Evolutionary conservation across 2,797 vertebrate genomes (phyloP).

Genomic region (Acomys russatus): DNA sequence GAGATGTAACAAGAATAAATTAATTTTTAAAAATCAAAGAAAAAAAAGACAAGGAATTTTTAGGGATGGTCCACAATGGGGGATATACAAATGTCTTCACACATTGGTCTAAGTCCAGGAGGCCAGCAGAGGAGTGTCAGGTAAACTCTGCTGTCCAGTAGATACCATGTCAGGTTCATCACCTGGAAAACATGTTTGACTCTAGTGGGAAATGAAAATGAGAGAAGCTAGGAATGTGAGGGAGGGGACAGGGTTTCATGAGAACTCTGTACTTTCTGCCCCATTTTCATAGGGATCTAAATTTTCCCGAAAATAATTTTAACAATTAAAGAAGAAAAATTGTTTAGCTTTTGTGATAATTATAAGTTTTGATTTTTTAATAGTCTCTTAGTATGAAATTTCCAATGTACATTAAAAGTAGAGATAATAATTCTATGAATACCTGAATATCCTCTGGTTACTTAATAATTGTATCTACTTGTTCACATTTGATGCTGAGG

Average conservation of each 20-base stretch:
- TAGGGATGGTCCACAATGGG: not conserved
- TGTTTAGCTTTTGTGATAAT: not conserved
- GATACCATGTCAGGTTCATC: not conserved
- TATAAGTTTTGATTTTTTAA: not conserved
- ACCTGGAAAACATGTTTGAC: accelerated
- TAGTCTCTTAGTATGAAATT: not conserved
- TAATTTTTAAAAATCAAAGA: too few relatives aligned
- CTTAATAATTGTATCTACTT: not conserved
- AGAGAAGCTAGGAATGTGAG: not conserved
- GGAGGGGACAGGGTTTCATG: not conserved
- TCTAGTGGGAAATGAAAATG: not conserved
- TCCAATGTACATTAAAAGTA: not conserved
- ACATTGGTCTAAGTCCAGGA: not conserved
- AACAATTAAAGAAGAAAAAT: not conserved
- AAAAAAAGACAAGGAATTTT: not conserved
- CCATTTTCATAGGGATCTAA: not conserved
- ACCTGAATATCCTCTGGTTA: not conserved
- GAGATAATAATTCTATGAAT: not conserved
- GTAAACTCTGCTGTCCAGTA: not conserved
- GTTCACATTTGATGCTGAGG: too few relatives aligned
- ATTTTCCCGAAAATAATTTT: not conserved
- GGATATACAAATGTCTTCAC: not conserved
- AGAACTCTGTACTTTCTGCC: not conserved
- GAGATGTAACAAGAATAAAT: too few relatives aligned
- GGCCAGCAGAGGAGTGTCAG: not conserved